These are phyloP conservation scores for Heliconius eleuchia DNA, from an alignment of 1,140 invertebrate species.

Conservation along the genomic window DNA sequence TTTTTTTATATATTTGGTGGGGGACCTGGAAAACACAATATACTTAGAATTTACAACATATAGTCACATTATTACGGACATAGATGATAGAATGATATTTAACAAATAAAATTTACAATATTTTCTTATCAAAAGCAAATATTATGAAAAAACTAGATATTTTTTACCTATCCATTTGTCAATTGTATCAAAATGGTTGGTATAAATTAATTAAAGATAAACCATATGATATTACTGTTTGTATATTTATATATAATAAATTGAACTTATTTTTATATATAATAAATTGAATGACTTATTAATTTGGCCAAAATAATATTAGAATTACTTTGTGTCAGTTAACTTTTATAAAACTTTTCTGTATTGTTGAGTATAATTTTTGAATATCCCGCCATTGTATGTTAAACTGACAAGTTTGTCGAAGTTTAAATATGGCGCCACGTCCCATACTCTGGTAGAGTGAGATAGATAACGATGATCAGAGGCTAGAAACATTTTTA, in stretches of 20 bases:
- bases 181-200: neutral
- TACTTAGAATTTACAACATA: no score
- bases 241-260: neutral
- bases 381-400: conserved; percentile 55
- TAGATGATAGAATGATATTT: no score
- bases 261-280: neutral
- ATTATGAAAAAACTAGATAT: neutral
- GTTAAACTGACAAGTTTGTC: conserved; percentile 50
- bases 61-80: no score
- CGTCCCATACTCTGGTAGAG: conserved; percentile 46
- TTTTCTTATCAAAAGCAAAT: neutral
- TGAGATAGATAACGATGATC: conserved; percentile 49
- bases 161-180: neutral
- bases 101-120: no score
- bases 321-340: neutral
- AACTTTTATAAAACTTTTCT: neutral
- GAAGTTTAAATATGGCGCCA: conserved; percentile 64
- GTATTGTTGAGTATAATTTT: conserved; percentile 31
- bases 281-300: neutral
- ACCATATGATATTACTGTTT: neutral
- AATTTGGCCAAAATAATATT: neutral
- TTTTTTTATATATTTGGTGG: no score
- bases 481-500: conserved; percentile 49
- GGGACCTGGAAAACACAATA: no score
- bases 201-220: neutral